Evolutionary conservation across 2,797 vertebrate species (phyloP).

Genomic region (Sciaenops ocellatus): DNA sequence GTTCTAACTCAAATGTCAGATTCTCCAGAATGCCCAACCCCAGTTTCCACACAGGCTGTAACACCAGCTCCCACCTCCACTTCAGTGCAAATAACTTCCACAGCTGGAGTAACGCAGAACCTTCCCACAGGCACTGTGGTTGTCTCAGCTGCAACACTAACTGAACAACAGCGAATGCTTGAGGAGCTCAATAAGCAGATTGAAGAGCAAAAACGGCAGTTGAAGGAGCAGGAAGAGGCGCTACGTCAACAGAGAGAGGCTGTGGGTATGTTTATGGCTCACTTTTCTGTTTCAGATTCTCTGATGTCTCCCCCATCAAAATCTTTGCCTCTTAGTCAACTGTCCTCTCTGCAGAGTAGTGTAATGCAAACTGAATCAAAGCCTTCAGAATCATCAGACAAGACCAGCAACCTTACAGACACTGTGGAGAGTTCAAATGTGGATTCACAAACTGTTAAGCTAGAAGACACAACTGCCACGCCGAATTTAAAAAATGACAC

Average conservation of each 20-base stretch:
- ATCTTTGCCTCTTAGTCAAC: conserved; percentile 78
- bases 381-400: conserved; percentile 66
- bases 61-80: conserved; percentile 19
- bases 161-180: conserved; percentile 96
- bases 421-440: conserved; percentile 69
- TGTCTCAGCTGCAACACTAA: conserved; percentile 85
- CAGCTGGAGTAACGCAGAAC: conserved; percentile 34
- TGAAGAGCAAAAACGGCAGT: conserved; percentile 95
- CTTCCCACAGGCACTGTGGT: conserved; percentile 74
- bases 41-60: conserved; percentile 39
- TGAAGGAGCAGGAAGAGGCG: conserved; percentile 96
- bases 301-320: conserved; percentile 94
- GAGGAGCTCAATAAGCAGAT: conserved; percentile 97
- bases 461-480: conserved; percentile 41
- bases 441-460: conserved; percentile 51
- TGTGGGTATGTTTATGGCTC: conserved; percentile 96
- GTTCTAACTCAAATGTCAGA: conserved; percentile 49
- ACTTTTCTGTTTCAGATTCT: conserved; percentile 95
- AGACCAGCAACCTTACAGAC: conserved; percentile 80
- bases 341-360: conserved; percentile 83
- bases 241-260: conserved; percentile 95
- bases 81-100: conserved; percentile 39
- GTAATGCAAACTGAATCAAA: conserved; percentile 65
- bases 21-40: conserved; percentile 24
- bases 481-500: conserved; percentile 45